These are phyloP conservation scores for Huso huso DNA, from an alignment of 2,797 vertebrate genomes.

Conservation along the genomic window DNA sequence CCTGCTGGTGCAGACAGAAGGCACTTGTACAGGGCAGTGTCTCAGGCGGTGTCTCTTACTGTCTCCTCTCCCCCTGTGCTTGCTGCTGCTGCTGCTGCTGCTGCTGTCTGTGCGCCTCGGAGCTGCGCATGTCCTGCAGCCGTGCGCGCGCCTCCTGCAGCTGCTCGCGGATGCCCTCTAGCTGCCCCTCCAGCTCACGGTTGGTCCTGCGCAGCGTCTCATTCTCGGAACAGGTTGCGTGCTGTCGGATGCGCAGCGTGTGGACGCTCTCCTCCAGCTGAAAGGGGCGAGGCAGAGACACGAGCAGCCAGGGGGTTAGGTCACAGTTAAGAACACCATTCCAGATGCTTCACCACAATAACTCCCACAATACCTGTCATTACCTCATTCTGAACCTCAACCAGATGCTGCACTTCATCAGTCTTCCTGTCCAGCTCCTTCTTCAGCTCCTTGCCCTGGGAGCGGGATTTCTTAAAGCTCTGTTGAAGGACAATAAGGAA, in stretches of 20 bases:
- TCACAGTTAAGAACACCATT: too few species aligned
- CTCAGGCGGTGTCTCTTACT: too few species aligned
- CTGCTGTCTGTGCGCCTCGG: background rate
- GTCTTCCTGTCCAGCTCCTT: conserved; percentile 44
- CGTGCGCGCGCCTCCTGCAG: conserved; percentile 39
- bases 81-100: background rate
- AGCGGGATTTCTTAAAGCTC: conserved; percentile 37
- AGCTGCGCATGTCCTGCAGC: conserved; percentile 27
- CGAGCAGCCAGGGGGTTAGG: too few species aligned
- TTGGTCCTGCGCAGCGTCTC: conserved; percentile 41
- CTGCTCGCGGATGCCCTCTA: conserved; percentile 44
- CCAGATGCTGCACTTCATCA: conserved; percentile 40
- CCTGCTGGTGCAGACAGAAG: background rate
- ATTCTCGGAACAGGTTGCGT: conserved; percentile 33
- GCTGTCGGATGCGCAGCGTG: conserved; percentile 35
- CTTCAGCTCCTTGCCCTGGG: conserved; percentile 38
- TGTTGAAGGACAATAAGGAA: conserved; percentile 20
- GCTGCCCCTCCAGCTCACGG: conserved; percentile 31
- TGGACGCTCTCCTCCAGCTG: conserved; percentile 52
- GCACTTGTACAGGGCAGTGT: background rate
- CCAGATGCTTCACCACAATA: too few species aligned
- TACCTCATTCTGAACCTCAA: conserved; percentile 48
- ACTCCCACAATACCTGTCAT: conserved; percentile 1
- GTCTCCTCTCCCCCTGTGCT: too few species aligned
- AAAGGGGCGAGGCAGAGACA: background rate